A percentile compares a stretch with the other conserved stretches of the same genome.
phyloP scores from a whole-genome alignment of 2,888 invertebrate species.

The Cerceris ruficornis region DNA sequence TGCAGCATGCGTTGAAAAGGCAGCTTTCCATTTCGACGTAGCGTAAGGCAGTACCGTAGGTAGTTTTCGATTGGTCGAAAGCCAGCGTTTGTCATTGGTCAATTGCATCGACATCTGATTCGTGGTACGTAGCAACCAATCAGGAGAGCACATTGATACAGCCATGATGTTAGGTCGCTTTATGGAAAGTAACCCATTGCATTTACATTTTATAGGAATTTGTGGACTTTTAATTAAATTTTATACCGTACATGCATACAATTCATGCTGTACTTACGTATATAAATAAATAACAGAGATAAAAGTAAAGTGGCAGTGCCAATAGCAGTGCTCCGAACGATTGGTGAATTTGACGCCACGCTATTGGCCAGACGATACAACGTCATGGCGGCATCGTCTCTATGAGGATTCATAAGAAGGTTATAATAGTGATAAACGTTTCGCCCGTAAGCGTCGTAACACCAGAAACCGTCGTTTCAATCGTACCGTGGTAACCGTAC shows the following conservation, averaged over 20 bases:
- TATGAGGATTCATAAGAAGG: constrained; percentile 25
- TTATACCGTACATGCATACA: too few species aligned
- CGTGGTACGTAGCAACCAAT: too few species aligned
- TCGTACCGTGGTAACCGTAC: background rate
- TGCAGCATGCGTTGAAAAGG: too few species aligned
- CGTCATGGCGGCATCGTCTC: constrained; percentile 20
- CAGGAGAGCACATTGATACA: too few species aligned
- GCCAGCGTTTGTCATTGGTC: too few species aligned
- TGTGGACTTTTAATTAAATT: too few species aligned
- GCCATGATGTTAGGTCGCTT: background rate
- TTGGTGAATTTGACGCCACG: constrained; percentile 18
- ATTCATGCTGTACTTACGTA: too few species aligned
- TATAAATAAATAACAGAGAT: background rate
- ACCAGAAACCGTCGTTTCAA: background rate
- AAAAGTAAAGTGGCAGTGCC: background rate
- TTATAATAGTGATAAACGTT: constrained; percentile 21
- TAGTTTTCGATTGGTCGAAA: too few species aligned
- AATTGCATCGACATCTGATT: too few species aligned
- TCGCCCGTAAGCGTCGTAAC: background rate
- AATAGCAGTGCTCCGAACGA: background rate
- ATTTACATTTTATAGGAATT: background rate
- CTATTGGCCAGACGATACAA: constrained; percentile 12
- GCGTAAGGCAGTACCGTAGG: too few species aligned
- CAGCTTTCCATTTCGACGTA: too few species aligned
- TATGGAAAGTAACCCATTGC: background rate